Base-by-base conservation (phyloP, 2,113 vertebrate genomes). In the Neotoma lepida region DNA sequence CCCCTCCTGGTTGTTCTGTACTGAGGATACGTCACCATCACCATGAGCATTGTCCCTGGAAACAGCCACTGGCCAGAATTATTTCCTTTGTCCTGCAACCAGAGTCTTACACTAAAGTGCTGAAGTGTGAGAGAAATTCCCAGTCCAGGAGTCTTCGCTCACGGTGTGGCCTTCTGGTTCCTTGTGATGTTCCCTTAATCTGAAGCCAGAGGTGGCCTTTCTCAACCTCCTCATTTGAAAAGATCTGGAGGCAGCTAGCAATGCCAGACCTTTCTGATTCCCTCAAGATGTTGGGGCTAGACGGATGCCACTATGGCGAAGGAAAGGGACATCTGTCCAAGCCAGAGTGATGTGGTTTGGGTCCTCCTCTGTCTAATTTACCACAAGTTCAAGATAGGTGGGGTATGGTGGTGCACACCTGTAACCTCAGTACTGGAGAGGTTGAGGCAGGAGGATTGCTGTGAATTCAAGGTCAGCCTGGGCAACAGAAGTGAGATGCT, bases 71-170 rank as follows among this genome's bases (percentile, higher is more conserved):
- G 49, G 58, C 76, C 41, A 76, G 76, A 84, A 82, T 77, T 80
- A 33, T 88, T 91, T 86, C 82, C 41, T 91, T 87, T 87, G 94
- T 90, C 88, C 28, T 56, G 66, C 39, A 91, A 61, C 95, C 88
- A 61, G 81, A 92, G 78, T 77, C 86, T 70, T 44, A 70, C 74
- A 61, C 44, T 86, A 41, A 73, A 46, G 68, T 3, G 10, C 8
- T 68, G 49, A 20, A 33, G 22, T 68, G 33, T 88, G 24, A 86
- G 89, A 58, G 61, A 88, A 30, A 56, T 17, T 28, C 35, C 41
- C 0, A 6, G 80, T 12, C 15, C 0, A n/a, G 26, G 82, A 41
- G 63, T 18, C 80, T 71, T 26, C 51, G 51, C 76, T 86, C 92
- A 49, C 3, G 56, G 13, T 54, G n/a, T 1, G 1, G 71, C 35